phyloP scores from a whole-genome alignment of 2,113 vertebrate species.

The Thunnus thynnus region DNA sequence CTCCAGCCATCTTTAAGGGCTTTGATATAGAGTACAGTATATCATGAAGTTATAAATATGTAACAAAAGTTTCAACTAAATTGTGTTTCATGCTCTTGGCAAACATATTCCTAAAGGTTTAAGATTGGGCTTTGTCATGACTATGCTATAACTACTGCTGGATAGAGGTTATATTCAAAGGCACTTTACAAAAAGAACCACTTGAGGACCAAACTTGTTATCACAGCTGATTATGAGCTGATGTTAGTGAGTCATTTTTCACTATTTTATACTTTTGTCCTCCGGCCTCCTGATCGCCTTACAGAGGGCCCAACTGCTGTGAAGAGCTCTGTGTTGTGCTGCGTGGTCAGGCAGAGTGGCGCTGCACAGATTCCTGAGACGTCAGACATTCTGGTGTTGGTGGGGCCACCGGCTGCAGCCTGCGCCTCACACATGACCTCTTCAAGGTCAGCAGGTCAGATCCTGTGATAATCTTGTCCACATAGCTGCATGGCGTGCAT shows the following conservation, averaged over 20 bases:
- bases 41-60: constrained; percentile 9
- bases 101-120: constrained; percentile 5
- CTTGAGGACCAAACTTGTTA: neutral
- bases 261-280: neutral
- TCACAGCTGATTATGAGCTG: neutral
- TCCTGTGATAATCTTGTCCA: constrained; percentile 75
- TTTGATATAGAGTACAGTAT: constrained; percentile 7
- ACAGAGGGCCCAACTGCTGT: constrained; percentile 2
- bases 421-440: constrained; percentile 72
- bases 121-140: neutral
- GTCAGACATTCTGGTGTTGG: constrained; percentile 73
- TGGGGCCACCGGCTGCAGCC: constrained; percentile 53
- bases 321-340: constrained; percentile 30
- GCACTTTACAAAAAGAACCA: neutral
- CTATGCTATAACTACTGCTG: neutral
- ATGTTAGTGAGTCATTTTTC: neutral
- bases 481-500: constrained; percentile 55
- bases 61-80: neutral
- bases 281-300: constrained; percentile 1
- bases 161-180: neutral
- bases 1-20: neutral
- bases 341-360: constrained; percentile 57
- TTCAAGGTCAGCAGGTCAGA: constrained; percentile 74
- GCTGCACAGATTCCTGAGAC: constrained; percentile 74
- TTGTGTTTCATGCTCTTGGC: neutral